A percentile compares a stretch with the other conserved stretches of the same genome.
These are phyloP conservation scores for Arothron firmamentum DNA, from an alignment of 2,113 vertebrate genomes.

Conservation along the genomic window DNA sequence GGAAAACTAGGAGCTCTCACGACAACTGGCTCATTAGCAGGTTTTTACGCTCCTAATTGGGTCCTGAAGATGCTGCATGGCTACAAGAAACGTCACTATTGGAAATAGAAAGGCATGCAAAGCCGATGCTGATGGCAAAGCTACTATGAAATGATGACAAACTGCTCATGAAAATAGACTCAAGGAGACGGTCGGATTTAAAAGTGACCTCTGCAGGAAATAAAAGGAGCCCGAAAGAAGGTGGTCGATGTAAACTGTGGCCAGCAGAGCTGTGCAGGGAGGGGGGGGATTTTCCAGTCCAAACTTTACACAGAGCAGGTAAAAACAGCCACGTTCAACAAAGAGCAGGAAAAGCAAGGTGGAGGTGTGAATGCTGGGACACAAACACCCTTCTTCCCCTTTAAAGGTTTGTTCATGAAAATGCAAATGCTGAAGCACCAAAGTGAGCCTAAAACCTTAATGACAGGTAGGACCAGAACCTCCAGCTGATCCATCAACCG, in stretches of 20 bases:
- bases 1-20: conserved; percentile 25
- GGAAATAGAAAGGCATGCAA: conserved; percentile 61
- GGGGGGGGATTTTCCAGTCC: not conserved
- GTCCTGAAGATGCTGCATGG: conserved; percentile 44
- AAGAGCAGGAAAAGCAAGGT: too few relatives aligned
- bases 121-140: conserved; percentile 35
- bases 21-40: conserved; percentile 42
- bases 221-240: conserved; percentile 32
- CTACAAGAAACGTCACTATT: conserved; percentile 32
- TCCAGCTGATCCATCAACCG: too few relatives aligned
- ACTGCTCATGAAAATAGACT: conserved; percentile 54
- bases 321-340: too few relatives aligned
- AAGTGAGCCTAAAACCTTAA: too few relatives aligned
- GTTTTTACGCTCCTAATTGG: conserved; percentile 41
- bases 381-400: too few relatives aligned
- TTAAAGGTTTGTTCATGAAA: not conserved
- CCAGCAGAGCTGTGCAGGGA: not conserved
- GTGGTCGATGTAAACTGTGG: not conserved
- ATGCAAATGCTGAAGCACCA: not conserved
- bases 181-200: conserved; percentile 49
- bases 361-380: too few relatives aligned
- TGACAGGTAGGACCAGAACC: too few relatives aligned
- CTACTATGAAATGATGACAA: conserved; percentile 58
- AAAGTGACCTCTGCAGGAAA: conserved; percentile 46
- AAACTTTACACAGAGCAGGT: too few relatives aligned